Conservation (phyloP, 2,113 vertebrate genomes). For the Albula goreensis region DNA sequence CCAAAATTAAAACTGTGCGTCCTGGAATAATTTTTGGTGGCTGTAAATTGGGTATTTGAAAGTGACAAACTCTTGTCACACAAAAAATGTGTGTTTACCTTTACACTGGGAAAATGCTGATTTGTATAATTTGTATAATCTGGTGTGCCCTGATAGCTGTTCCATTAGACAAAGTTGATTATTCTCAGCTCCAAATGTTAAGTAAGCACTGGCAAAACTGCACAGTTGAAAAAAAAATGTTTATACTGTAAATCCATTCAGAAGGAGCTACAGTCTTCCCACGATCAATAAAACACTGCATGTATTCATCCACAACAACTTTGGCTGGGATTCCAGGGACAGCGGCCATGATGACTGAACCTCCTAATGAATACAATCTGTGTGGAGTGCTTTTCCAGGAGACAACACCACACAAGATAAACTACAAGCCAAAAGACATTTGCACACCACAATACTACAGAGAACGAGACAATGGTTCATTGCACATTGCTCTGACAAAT, state of each 20-base stretch:
- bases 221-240: background rate
- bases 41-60: no score
- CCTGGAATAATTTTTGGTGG: no score
- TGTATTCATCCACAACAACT: conserved; percentile 9
- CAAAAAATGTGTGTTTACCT: background rate
- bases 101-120: background rate
- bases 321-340: conserved; percentile 18
- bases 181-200: background rate
- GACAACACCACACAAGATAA: conserved; percentile 16
- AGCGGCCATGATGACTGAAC: conserved; percentile 23
- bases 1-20: no score
- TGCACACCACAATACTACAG: conserved; percentile 4
- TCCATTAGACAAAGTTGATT: background rate
- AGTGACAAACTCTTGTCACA: background rate
- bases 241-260: background rate
- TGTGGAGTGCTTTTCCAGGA: conserved; percentile 21
- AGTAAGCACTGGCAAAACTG: background rate
- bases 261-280: background rate
- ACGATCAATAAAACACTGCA: conserved; percentile 11
- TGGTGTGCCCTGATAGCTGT: background rate
- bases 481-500: conserved; percentile 1
- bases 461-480: background rate
- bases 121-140: background rate
- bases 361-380: conserved; percentile 17
- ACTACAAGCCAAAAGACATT: background rate